Base-by-base conservation (phyloP, 2,888 invertebrate genomes). In the Sthenelais limicola region DNA sequence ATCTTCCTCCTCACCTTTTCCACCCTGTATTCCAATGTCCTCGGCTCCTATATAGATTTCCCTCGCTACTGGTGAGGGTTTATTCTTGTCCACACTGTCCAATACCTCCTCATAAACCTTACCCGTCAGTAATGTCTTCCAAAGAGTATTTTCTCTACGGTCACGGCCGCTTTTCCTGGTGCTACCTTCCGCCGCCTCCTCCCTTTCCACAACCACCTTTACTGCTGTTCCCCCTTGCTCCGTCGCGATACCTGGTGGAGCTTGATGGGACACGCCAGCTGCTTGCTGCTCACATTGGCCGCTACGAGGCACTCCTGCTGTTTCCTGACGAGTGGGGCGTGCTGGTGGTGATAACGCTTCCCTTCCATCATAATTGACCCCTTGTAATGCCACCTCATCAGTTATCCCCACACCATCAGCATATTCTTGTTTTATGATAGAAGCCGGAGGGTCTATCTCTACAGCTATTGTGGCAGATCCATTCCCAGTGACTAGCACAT, bases 61-160 rank as follows among this genome's bases (percentile, higher is more conserved):
- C 26, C 38, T 12, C 7, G 38, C 21, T n/a, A n/a, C n/a, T n/a
- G n/a, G n/a, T n/a, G n/a, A n/a, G n/a, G n/a, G n/a, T n/a, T n/a
- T n/a, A n/a, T n/a, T n/a, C 35, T 28, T 38, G 35, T 62, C 62
- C 62, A 62, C 62, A 62, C 62, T 62, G 24, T 24, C 43, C 24
- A 62, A 24, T 26, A 70, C 54, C 54, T 70, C 70, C 38, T 70
- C 70, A 43, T 70, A 70, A 54, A 70, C 52, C n/a, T 47, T 28
- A 30, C 70, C 70, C 5, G 70, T 70, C 38, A 70, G 52, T 56
- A 70, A 43, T 1, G 70, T 51, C 28, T 70, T 70, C 70, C 70
- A 70, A 38, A 70, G 54, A 30, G 70, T 54, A 28, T 70, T 70
- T 26, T 30, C 70, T 35, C 35, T 70, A 15, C 70, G n/a, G 38